Evolutionary conservation across 2,888 invertebrate species (phyloP).

Genomic region (Scrobipalpa atriplicella): DNA sequence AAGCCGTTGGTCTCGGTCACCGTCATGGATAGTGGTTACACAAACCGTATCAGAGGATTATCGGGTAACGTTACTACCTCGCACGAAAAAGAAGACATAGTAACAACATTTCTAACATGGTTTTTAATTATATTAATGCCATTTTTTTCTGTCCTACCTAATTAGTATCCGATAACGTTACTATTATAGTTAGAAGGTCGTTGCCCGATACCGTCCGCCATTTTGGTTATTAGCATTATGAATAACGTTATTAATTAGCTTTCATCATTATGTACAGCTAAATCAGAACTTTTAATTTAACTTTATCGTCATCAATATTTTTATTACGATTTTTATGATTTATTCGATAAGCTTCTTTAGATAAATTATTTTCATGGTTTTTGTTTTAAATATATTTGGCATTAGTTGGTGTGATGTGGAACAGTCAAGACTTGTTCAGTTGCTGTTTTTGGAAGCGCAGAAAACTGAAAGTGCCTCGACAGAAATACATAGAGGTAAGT

Average conservation of each 20-base stretch:
- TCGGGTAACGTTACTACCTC: too few relatives aligned
- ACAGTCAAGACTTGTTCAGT: neutral
- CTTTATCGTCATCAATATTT: neutral
- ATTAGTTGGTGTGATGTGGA: constrained; percentile 20
- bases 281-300: constrained; percentile 12
- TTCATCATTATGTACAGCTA: neutral
- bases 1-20: too few relatives aligned
- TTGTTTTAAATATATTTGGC: neutral
- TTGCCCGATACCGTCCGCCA: constrained; percentile 7
- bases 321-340: constrained; percentile 10
- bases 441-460: constrained; percentile 19
- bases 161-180: constrained; percentile 17
- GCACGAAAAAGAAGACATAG: too few relatives aligned
- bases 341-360: constrained; percentile 9
- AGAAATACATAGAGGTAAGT: constrained; percentile 23
- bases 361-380: constrained; percentile 1
- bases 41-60: too few relatives aligned
- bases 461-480: constrained; percentile 4
- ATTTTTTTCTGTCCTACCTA: neutral
- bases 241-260: constrained; percentile 4
- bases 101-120: neutral
- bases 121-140: neutral
- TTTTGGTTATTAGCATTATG: constrained; percentile 2
- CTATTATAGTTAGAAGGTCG: neutral
- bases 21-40: too few relatives aligned